phyloP scores from a whole-genome alignment of 1,140 invertebrate genomes.

The Holotrichia oblita region DNA sequence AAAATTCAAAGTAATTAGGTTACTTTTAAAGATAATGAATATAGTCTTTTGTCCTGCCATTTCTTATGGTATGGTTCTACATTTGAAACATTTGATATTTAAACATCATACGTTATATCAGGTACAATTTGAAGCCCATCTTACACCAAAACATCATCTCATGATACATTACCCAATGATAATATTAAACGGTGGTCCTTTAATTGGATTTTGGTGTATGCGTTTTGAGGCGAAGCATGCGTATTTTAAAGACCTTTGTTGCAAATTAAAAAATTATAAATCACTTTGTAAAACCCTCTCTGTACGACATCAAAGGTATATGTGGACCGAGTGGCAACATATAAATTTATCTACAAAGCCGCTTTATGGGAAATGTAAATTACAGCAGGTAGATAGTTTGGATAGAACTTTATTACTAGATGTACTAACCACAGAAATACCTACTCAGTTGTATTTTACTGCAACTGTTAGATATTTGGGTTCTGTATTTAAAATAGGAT shows the following conservation, averaged over 20 bases:
- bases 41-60: background rate
- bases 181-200: background rate
- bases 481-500: no score
- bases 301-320: no score
- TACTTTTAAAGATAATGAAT: background rate
- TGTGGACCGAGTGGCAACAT: no score
- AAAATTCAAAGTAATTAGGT: background rate
- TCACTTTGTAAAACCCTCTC: background rate
- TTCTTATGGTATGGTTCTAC: background rate
- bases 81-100: background rate
- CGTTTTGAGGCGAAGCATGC: conserved; percentile 6
- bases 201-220: background rate
- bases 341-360: no score
- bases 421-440: no score
- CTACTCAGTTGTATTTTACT: no score
- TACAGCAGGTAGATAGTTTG: no score
- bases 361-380: no score
- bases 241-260: background rate
- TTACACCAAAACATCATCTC: background rate
- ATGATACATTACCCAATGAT: conserved; percentile 12
- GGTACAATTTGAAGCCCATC: background rate
- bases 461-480: no score
- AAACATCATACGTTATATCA: background rate
- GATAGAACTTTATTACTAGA: no score
- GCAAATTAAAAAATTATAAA: background rate